phyloP scores from a whole-genome alignment of 1,140 invertebrate species.

The Micrasema minimum region DNA sequence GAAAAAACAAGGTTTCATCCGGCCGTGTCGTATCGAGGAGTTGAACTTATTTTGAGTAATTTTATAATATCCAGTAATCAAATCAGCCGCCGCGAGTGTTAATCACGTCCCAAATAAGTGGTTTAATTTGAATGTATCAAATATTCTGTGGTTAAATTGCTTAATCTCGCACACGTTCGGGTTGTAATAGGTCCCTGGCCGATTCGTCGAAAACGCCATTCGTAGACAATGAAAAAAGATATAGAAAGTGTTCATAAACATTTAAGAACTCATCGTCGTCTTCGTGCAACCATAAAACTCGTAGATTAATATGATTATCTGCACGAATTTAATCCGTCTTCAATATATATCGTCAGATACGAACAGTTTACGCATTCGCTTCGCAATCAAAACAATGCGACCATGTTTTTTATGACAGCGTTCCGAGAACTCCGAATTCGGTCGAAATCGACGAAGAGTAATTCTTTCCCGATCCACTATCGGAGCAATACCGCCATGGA shows the following conservation, averaged over 20 bases:
- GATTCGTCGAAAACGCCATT: slow-evolving; percentile 36
- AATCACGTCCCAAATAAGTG: too few species aligned
- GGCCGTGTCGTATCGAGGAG: background rate
- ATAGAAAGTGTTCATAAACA: slow-evolving; percentile 25
- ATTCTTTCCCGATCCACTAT: too few species aligned
- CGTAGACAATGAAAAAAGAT: slow-evolving; percentile 40
- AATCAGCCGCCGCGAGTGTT: background rate
- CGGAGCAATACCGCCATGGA: background rate
- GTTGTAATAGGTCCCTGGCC: background rate
- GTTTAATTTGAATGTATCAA: background rate
- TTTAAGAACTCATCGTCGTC: background rate
- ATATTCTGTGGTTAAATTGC: background rate
- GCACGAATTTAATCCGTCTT: background rate
- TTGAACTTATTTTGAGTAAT: background rate
- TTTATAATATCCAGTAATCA: background rate
- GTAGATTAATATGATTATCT: slow-evolving; percentile 10
- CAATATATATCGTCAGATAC: background rate
- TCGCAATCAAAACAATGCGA: slow-evolving; percentile 34
- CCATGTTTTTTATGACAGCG: slow-evolving; percentile 37
- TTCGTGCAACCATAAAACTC: background rate
- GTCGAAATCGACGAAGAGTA: slow-evolving; percentile 13
- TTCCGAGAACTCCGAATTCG: slow-evolving; percentile 34
- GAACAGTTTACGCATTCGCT: slow-evolving; percentile 9
- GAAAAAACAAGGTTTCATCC: too few species aligned
- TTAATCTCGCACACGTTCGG: background rate